phyloP scores from a whole-genome alignment of 1,140 invertebrate species.

The Nixonia krombeini region DNA sequence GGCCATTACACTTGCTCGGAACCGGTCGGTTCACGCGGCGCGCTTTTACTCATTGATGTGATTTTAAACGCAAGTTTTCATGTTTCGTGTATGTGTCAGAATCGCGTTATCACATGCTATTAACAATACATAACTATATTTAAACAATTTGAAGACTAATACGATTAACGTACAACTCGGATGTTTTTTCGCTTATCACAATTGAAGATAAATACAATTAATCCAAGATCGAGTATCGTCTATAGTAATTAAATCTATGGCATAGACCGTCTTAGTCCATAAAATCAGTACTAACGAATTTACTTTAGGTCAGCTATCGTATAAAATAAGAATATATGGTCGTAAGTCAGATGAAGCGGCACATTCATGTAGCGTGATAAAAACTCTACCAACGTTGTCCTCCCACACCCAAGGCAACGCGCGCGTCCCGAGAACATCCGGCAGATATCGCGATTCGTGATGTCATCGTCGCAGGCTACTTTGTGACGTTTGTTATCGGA shows the following conservation, averaged over 20 bases:
- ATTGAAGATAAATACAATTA: slow-evolving; percentile 52
- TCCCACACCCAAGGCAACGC: slow-evolving; percentile 34
- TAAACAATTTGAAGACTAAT: slow-evolving; percentile 58
- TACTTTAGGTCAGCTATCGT: slow-evolving; percentile 47
- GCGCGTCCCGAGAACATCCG: slow-evolving; percentile 4
- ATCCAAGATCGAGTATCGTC: slow-evolving; percentile 44
- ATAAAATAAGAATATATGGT: slow-evolving; percentile 38
- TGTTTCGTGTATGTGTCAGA: slow-evolving; percentile 69
- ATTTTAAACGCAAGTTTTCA: slow-evolving; percentile 68
- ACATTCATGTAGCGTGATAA: slow-evolving; percentile 30
- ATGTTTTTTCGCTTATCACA: slow-evolving; percentile 58
- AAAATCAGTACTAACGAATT: slow-evolving; percentile 52
- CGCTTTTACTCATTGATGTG: slow-evolving; percentile 66
- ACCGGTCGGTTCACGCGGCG: slow-evolving; percentile 33
- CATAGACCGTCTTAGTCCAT: slow-evolving; percentile 48
- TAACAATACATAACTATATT: slow-evolving; percentile 56
- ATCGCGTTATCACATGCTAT: slow-evolving; percentile 60
- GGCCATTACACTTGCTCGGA: slow-evolving; percentile 34
- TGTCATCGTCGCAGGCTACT: slow-evolving; percentile 9
- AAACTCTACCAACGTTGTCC: slow-evolving; percentile 23
- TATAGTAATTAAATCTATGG: slow-evolving; percentile 44
- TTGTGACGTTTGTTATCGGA: no score
- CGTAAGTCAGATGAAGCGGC: slow-evolving; percentile 32
- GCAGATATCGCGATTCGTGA: background rate
- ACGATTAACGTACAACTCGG: slow-evolving; percentile 57